Percentiles rank a stretch among this genome's conserved stretches.
phyloP scores from a whole-genome alignment of 2,888 invertebrate species.

The Meteorus cinctellus region DNA sequence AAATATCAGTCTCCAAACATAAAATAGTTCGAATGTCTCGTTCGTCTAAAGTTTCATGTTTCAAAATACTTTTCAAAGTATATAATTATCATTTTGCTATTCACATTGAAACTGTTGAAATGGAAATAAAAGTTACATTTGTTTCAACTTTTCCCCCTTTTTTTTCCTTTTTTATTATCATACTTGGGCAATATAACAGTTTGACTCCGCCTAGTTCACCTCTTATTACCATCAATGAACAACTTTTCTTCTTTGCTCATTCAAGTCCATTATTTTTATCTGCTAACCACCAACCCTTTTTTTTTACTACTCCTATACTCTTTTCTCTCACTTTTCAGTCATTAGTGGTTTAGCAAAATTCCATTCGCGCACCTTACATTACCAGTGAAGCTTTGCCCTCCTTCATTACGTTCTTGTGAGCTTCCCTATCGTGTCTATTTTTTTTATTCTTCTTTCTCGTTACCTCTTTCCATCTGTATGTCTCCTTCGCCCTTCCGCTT shows the following conservation, averaged over 20 bases:
- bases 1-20: slow-evolving; percentile 11
- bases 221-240: slow-evolving; percentile 17
- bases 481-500: slow-evolving; percentile 11
- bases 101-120: background rate
- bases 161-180: slow-evolving; percentile 16
- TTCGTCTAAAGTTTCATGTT: slow-evolving; percentile 21
- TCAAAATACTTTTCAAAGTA: slow-evolving; percentile 4
- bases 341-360: slow-evolving; percentile 57
- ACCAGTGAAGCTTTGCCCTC: slow-evolving; percentile 48
- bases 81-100: slow-evolving; percentile 28
- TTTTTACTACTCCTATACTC: slow-evolving; percentile 8
- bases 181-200: slow-evolving; percentile 33
- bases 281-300: slow-evolving; percentile 33
- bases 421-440: background rate
- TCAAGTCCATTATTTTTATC: slow-evolving; percentile 50
- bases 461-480: slow-evolving; percentile 12
- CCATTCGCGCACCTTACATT: slow-evolving; percentile 55
- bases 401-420: slow-evolving; percentile 2
- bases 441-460: slow-evolving; percentile 34
- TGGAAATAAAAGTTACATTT: slow-evolving; percentile 37
- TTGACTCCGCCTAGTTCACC: background rate
- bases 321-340: slow-evolving; percentile 41
- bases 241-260: slow-evolving; percentile 33
- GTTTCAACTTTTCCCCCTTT: slow-evolving; percentile 19
- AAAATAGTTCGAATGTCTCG: slow-evolving; percentile 8